Conservation (phyloP, 2,113 vertebrate species). For the Gallinago media region DNA sequence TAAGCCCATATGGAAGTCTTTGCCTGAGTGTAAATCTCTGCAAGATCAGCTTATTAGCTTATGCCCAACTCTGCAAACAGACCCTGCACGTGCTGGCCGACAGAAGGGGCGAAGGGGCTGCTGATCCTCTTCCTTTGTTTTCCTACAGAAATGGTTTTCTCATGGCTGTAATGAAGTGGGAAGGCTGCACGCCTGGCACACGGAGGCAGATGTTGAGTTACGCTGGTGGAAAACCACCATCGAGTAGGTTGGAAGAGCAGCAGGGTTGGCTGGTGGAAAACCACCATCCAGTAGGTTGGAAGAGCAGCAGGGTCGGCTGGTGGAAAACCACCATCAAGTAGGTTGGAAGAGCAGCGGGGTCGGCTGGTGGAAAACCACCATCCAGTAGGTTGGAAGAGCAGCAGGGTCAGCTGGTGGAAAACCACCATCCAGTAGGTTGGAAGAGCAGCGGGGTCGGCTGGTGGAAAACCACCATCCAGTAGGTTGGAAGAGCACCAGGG, state of each 20-base stretch:
- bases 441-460: not conserved
- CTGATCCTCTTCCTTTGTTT: conserved; percentile 2
- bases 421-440: not conserved
- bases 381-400: not conserved
- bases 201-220: not conserved
- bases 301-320: too few species aligned
- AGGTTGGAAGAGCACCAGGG: not conserved
- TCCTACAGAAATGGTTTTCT: not conserved
- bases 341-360: too few species aligned
- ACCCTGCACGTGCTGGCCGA: not conserved
- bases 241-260: not conserved
- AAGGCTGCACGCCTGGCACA: not conserved
- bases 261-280: too few species aligned
- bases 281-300: too few species aligned
- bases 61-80: not conserved
- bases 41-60: not conserved
- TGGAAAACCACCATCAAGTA: too few species aligned
- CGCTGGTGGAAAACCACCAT: conserved; percentile 12
- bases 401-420: not conserved
- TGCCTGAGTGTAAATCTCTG: not conserved
- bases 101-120: not conserved
- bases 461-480: not conserved
- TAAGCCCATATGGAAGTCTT: not conserved
- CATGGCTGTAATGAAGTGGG: not conserved
- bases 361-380: too few species aligned